phyloP scores from a whole-genome alignment of 2,113 vertebrate genomes.

The Rhinichthys klamathensis region DNA sequence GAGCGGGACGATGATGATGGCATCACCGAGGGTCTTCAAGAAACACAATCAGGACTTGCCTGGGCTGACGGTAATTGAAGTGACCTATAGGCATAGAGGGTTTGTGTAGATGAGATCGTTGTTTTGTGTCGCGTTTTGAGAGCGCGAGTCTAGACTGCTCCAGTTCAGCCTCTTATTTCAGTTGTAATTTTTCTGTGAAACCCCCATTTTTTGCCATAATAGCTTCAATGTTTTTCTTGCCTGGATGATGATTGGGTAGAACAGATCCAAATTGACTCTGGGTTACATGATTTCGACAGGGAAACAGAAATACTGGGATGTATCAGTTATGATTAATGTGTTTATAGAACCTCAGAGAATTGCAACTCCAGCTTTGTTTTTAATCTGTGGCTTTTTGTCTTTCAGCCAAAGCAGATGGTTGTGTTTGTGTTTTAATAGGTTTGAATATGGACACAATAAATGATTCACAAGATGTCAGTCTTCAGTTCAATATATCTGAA shows the following conservation, averaged over 20 bases:
- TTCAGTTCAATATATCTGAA: neutral
- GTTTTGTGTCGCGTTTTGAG: neutral
- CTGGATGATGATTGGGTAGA: constrained; percentile 11
- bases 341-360: neutral
- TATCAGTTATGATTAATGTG: neutral
- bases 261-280: constrained; percentile 22
- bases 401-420: constrained; percentile 15
- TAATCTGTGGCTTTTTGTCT: neutral
- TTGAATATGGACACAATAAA: neutral
- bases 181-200: constrained; percentile 34
- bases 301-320: neutral
- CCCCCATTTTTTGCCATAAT: constrained; percentile 32
- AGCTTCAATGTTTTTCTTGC: constrained; percentile 31
- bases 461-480: neutral
- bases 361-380: neutral
- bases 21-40: constrained; percentile 15
- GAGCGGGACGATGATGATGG: constrained; percentile 36
- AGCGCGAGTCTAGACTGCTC: neutral
- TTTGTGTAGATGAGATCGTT: constrained; percentile 2
- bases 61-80: constrained; percentile 47
- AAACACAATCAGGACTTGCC: constrained; percentile 21
- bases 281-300: neutral
- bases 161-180: constrained; percentile 35
- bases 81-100: constrained; percentile 36
- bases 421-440: neutral